phyloP scores from a whole-genome alignment of 1,140 invertebrate species.

The Rhagoletis zephyria region DNA sequence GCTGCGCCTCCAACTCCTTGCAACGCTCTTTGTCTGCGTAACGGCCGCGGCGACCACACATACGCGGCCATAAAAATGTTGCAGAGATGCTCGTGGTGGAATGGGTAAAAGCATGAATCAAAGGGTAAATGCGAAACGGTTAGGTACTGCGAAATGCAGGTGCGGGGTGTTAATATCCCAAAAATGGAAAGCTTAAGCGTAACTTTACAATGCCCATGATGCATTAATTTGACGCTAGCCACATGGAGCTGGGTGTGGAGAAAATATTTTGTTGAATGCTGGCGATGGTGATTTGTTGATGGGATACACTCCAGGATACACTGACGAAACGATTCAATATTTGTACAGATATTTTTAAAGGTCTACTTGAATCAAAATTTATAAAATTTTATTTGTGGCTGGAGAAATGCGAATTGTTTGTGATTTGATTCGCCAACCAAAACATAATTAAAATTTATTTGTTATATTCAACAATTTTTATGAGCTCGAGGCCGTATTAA shows the following conservation, averaged over 20 bases:
- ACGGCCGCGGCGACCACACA: constrained; percentile 33
- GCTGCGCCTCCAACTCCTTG: not conserved
- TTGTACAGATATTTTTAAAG: too few species aligned
- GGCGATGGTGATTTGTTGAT: not conserved
- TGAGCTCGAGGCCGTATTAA: too few species aligned
- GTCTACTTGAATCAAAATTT: too few species aligned
- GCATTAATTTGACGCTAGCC: not conserved
- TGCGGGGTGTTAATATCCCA: constrained; percentile 38
- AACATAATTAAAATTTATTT: too few species aligned
- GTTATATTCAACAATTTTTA: too few species aligned
- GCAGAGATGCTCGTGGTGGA: not conserved
- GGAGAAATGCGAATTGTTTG: too few species aligned
- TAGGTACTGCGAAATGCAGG: not conserved
- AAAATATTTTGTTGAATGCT: not conserved
- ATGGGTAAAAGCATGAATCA: constrained; percentile 41
- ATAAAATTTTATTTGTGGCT: too few species aligned
- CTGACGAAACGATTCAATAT: not conserved
- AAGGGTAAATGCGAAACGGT: constrained; percentile 35
- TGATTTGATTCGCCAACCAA: too few species aligned
- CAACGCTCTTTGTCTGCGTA: not conserved
- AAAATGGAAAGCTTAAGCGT: constrained; percentile 46
- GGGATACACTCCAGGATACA: not conserved
- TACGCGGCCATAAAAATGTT: constrained; percentile 44
- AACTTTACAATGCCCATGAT: constrained; percentile 38
- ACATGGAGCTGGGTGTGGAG: too few species aligned